Conservation (phyloP, 2,797 vertebrate species). For the Neostethus bicornis region DNA sequence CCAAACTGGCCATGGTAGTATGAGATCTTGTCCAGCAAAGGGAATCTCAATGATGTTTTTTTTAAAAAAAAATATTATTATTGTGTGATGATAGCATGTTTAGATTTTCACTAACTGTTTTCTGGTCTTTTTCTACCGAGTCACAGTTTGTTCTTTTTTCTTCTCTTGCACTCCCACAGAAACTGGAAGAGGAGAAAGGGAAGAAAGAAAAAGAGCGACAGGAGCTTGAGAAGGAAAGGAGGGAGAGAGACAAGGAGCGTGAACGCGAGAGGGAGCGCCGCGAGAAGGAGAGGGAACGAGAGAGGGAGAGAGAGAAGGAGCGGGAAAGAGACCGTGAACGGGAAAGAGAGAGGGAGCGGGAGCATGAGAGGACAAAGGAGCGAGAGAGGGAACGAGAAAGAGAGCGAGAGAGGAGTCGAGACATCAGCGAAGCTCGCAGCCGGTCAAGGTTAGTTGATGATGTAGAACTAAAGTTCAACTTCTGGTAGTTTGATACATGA, state of each 20-base stretch:
- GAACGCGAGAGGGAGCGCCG: constrained; percentile 79
- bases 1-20: constrained; percentile 64
- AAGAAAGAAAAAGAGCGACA: constrained; percentile 94
- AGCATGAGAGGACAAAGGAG: constrained; percentile 65
- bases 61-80: too few species aligned
- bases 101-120: constrained; percentile 66
- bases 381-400: constrained; percentile 64
- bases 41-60: constrained; percentile 47
- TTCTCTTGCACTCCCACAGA: constrained; percentile 86
- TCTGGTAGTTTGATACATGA: not conserved
- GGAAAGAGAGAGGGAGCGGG: constrained; percentile 66
- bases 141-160: constrained; percentile 36
- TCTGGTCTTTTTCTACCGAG: not conserved
- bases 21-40: constrained; percentile 62
- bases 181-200: constrained; percentile 98
- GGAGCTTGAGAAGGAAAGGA: constrained; percentile 92
- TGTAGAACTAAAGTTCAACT: not conserved
- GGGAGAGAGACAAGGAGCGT: constrained; percentile 86
- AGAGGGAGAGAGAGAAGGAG: constrained; percentile 74
- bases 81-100: constrained; percentile 59
- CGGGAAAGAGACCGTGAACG: constrained; percentile 68
- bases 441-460: constrained; percentile 83
- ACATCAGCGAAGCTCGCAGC: constrained; percentile 84
- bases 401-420: constrained; percentile 71
- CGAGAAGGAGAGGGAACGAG: constrained; percentile 82